Percentiles rank a stretch among this genome's conserved stretches.
Conservation (phyloP, 2,797 vertebrate species). For the Helicolenus hilgendorfi region DNA sequence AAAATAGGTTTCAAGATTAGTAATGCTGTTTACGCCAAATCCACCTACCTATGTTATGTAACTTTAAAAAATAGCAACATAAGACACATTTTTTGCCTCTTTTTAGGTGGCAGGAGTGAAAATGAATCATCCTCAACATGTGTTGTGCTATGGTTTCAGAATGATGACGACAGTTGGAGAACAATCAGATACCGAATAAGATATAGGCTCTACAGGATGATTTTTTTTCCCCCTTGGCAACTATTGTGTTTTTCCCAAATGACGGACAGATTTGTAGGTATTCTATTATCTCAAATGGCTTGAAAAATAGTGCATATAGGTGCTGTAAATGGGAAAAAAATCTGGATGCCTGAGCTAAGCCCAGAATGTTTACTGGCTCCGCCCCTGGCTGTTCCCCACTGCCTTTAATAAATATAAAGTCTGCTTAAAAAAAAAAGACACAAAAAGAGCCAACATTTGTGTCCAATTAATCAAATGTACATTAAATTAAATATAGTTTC, state of each 20-base stretch:
- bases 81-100: not conserved
- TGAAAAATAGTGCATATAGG: not conserved
- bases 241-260: no score
- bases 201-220: no score
- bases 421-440: not conserved
- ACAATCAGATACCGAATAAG: no score
- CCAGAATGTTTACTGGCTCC: no score
- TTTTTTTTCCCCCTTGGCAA: no score
- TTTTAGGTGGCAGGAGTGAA: no score
- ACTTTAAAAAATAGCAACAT: not conserved
- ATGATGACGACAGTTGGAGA: no score
- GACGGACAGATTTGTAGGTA: no score
- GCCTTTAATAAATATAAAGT: not conserved
- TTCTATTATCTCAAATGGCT: no score
- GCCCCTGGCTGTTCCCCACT: not conserved
- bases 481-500: not conserved
- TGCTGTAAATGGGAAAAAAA: not conserved
- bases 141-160: no score
- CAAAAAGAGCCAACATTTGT: not conserved
- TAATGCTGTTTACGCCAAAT: not conserved
- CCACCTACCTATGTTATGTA: not conserved
- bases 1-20: not conserved
- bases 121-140: no score
- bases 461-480: not conserved
- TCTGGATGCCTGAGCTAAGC: rapidly evolving